phyloP scores from a whole-genome alignment of 2,113 vertebrate genomes.

The Neodon shergylaensis region DNA sequence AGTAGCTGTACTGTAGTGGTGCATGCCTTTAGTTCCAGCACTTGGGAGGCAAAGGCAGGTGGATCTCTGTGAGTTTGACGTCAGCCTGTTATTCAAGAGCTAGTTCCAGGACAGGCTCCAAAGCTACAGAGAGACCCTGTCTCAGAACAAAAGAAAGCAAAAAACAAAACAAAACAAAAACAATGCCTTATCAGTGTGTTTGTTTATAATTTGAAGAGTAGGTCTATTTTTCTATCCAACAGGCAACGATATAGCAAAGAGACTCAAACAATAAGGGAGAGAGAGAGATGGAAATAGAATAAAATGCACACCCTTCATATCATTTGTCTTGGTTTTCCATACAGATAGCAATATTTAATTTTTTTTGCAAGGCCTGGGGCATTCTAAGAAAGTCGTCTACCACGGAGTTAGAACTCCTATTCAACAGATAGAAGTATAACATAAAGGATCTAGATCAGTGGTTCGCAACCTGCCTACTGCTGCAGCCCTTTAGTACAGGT shows the following conservation, averaged over 20 bases:
- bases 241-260: background rate
- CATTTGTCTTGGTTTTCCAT: background rate
- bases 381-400: background rate
- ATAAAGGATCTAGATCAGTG: background rate
- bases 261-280: background rate
- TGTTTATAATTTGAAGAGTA: background rate
- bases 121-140: too few relatives aligned
- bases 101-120: too few relatives aligned
- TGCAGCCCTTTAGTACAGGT: background rate
- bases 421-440: background rate
- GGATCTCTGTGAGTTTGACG: too few relatives aligned
- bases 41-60: too few relatives aligned
- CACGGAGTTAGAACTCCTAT: background rate
- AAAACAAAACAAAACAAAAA: background rate
- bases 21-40: too few relatives aligned
- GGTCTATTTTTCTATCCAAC: background rate
- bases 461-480: background rate
- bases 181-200: background rate
- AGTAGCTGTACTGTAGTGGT: background rate
- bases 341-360: background rate
- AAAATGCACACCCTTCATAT: background rate
- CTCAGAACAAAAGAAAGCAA: too few relatives aligned
- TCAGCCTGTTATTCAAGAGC: too few relatives aligned
- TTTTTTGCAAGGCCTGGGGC: background rate
- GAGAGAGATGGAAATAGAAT: background rate